Percentiles rank a stretch among this genome's conserved stretches.
phyloP scores from a whole-genome alignment of 1,140 invertebrate species.

The Heterodera schachtii region DNA sequence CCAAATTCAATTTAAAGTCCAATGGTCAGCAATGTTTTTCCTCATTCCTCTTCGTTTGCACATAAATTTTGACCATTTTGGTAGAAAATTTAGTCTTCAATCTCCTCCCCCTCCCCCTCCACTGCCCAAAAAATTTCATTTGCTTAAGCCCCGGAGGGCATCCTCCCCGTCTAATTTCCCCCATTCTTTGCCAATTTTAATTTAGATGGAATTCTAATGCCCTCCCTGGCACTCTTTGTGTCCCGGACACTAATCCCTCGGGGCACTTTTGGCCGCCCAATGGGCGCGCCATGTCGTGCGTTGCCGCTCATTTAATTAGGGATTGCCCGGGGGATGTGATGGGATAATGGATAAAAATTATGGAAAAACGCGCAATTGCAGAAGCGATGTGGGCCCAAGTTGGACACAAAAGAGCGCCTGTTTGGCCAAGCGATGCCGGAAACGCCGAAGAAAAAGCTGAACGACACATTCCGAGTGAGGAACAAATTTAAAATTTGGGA shows the following conservation, averaged over 20 bases:
- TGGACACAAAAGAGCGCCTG: constrained; percentile 54
- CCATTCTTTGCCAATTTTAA: not conserved
- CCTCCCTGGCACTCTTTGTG: too few relatives aligned
- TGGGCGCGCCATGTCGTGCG: too few relatives aligned
- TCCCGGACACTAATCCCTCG: too few relatives aligned
- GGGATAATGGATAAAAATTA: constrained; percentile 7
- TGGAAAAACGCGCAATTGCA: constrained; percentile 38
- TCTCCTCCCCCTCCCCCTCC: not conserved
- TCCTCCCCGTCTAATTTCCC: not conserved
- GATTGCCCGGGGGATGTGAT: not conserved
- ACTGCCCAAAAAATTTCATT: too few relatives aligned
- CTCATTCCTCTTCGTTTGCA: too few relatives aligned
- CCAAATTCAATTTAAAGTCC: too few relatives aligned
- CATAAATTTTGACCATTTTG: too few relatives aligned
- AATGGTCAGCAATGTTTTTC: too few relatives aligned
- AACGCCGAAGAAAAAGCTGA: constrained; percentile 38
- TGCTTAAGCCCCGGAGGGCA: too few relatives aligned
- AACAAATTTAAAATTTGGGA: not conserved
- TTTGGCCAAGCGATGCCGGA: constrained; percentile 39
- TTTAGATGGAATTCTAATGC: too few relatives aligned
- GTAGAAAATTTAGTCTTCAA: too few relatives aligned
- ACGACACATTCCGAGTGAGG: constrained; percentile 45
- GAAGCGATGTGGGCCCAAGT: constrained; percentile 53
- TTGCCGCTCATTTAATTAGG: constrained; percentile 17
- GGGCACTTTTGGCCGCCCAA: not conserved